Base-by-base conservation (phyloP, 2,888 invertebrate genomes). In the Tromatobia lineatoria region DNA sequence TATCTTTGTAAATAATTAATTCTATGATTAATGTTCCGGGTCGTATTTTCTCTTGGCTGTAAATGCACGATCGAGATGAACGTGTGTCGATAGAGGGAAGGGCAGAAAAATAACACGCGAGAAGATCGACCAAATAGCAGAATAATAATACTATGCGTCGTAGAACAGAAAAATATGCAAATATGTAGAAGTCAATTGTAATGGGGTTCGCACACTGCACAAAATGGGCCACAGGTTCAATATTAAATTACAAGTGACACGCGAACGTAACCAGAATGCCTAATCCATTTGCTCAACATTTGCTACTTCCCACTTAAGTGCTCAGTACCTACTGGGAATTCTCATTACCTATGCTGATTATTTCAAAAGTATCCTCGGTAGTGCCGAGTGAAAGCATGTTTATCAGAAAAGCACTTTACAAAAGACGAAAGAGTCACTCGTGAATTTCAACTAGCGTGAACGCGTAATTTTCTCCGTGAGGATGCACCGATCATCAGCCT, bases 221-320 rank as follows among this genome's bases (percentile, higher is more conserved):
- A 69, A 74, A 57, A 79, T 79, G 29, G n/a, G 52, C 50, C 61
- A 25, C 47, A 52, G 57, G 69, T 29, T 67, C 20, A 66, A 71
- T 80, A 73, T 79, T 69, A 82, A 80, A 80, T 82, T 73, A 80
- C 77, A 52, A 82, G 80, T 82, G 83, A 86, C 87, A 87, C 86
- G 86, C 85, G 52, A 87, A 54, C 67, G 75, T 80, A 82, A 85
- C 80, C 73, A 3, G 38, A 38, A 77, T 77, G 75, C 69, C 80
- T 83, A 85, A 87, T 86, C 85, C 80, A 82, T 85, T 87, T 82
- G 80, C 78, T 69, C 66, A 13, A 73, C 59, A 71, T 59, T 54
- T 57, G 23, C 42, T 34, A 42, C 45, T 78, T 20, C 13, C 25
- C 34, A 15, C n/a, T 52, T 50, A 15, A 29, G 45, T 29, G 67